Evolutionary conservation across 2,888 invertebrate genomes (phyloP).

Genomic region (Latheticus oryzae): DNA sequence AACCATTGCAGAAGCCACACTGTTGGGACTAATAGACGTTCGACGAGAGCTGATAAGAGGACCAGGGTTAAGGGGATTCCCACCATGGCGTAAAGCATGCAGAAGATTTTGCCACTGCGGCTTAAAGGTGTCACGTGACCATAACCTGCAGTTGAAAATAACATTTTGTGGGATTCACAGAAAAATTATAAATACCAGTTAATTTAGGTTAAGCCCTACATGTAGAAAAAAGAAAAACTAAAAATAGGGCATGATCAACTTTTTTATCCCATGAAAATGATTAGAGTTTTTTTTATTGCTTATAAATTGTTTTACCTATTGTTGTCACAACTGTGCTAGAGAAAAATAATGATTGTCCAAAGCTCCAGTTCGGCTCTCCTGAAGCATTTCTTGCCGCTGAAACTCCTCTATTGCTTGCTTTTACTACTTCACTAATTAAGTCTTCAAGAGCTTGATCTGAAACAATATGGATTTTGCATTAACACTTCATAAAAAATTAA

Average conservation of each 20-base stretch:
- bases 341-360: slow-evolving; percentile 90
- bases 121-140: slow-evolving; percentile 90
- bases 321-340: slow-evolving; percentile 90
- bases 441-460: slow-evolving; percentile 80
- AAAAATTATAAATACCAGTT: too few relatives aligned
- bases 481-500: not conserved
- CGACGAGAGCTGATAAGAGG: slow-evolving; percentile 84
- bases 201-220: too few relatives aligned
- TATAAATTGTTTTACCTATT: slow-evolving; percentile 75
- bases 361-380: slow-evolving; percentile 88
- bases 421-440: slow-evolving; percentile 77
- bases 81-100: slow-evolving; percentile 85
- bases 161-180: not conserved
- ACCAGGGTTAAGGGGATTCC: slow-evolving; percentile 90
- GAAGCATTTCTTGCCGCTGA: slow-evolving; percentile 81
- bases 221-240: too few relatives aligned
- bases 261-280: not conserved
- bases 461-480: too few relatives aligned
- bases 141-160: slow-evolving; percentile 73
- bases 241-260: too few relatives aligned
- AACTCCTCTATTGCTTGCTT: slow-evolving; percentile 82
- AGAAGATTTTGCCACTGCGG: slow-evolving; percentile 87
- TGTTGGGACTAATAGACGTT: slow-evolving; percentile 81
- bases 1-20: slow-evolving; percentile 77
- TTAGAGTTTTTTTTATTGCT: too few relatives aligned